phyloP scores from a whole-genome alignment of 2,888 invertebrate species.

The Megastigmus dorsalis region DNA sequence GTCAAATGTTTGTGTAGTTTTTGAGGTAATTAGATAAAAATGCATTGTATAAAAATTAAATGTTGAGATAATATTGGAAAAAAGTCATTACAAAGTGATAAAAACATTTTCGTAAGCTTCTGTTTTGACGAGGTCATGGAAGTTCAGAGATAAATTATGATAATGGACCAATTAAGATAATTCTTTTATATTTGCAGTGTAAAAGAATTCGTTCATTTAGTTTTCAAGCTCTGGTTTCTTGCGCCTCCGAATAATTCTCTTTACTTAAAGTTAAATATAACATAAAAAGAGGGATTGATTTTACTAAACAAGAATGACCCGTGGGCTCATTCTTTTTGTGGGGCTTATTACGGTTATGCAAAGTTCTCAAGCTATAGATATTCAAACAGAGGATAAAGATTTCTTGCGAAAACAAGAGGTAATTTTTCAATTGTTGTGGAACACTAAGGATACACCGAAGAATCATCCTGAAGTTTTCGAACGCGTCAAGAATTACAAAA shows the following conservation, averaged over 20 bases:
- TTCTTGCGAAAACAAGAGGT: constrained; percentile 39
- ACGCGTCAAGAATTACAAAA: constrained; percentile 31
- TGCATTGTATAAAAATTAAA: not conserved
- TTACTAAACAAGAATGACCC: not conserved
- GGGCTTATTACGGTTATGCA: not conserved
- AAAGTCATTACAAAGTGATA: not conserved
- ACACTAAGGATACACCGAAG: constrained; percentile 22
- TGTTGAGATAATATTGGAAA: not conserved
- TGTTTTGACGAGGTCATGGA: not conserved
- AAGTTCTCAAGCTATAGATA: not conserved
- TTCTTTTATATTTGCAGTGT: too few species aligned
- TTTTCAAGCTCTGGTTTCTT: not conserved
- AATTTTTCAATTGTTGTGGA: constrained; percentile 42
- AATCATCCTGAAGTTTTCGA: constrained; percentile 49
- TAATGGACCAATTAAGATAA: constrained; percentile 2
- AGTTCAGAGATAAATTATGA: constrained; percentile 28
- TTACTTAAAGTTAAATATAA: too few species aligned
- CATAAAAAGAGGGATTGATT: too few species aligned
- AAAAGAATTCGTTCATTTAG: not conserved
- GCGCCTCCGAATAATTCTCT: not conserved
- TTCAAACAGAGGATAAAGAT: not conserved
- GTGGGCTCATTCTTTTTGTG: not conserved
- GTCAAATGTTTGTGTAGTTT: not conserved
- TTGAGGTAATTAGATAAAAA: not conserved
- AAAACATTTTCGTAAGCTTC: not conserved